phyloP scores from a whole-genome alignment of 2,797 vertebrate genomes.

The Danio aesculapii region DNA sequence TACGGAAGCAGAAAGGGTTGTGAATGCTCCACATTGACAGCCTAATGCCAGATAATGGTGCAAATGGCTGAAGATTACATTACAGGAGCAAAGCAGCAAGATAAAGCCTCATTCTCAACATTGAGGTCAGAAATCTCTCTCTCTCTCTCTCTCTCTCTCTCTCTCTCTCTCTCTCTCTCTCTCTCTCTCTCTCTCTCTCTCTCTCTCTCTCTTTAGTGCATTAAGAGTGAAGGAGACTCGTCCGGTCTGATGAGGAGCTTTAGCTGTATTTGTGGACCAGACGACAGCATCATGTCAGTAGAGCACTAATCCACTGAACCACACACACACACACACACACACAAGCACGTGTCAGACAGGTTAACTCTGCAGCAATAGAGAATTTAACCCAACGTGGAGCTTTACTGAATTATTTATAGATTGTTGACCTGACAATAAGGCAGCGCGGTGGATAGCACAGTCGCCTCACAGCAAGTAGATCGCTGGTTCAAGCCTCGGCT shows the following conservation, averaged over 20 bases:
- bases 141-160: too few relatives aligned
- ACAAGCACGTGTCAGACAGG: slow-evolving; percentile 33
- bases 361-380: slow-evolving; percentile 32
- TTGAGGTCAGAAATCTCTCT: background rate
- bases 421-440: background rate
- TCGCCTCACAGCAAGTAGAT: too few relatives aligned
- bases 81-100: background rate
- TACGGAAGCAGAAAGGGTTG: background rate
- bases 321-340: slow-evolving; percentile 24
- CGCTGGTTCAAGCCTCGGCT: too few relatives aligned
- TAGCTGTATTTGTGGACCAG: slow-evolving; percentile 43
- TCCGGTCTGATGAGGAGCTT: slow-evolving; percentile 55
- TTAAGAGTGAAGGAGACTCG: slow-evolving; percentile 57
- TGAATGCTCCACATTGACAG: background rate
- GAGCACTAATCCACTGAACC: slow-evolving; percentile 39
- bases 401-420: slow-evolving; percentile 14
- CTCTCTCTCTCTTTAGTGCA: background rate
- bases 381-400: slow-evolving; percentile 13
- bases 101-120: slow-evolving; percentile 8
- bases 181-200: background rate
- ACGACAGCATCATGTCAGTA: slow-evolving; percentile 11
- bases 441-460: too few relatives aligned
- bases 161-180: background rate
- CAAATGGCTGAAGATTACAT: slow-evolving; percentile 1
- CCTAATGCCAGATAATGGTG: background rate